Evolutionary conservation across 2,888 invertebrate species (phyloP), one percentile per base, ranked within the genome.

Genomic region (Lasioglossum villosulum): DNA sequence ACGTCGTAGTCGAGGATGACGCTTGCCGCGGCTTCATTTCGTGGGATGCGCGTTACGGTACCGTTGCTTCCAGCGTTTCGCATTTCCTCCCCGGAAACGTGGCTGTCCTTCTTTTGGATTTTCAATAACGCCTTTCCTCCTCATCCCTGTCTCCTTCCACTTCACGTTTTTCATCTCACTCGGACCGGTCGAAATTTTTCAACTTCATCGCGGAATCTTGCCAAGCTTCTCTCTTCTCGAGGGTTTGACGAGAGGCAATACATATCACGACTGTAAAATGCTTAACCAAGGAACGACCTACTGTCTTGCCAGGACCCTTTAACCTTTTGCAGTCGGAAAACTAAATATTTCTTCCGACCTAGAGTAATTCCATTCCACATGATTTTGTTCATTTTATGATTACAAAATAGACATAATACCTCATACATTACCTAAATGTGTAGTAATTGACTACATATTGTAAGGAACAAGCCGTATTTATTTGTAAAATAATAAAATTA

Each of bases 61-160:
- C 56, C 84, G 42, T 75, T 84, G 71, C 75, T 71, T 78, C 78
- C n/a, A 78, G 78, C 84, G 59, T 72, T 52, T 42, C 74, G 37
- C 63, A 63, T 56, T 75, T 84, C 78, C 42, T 8, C 39, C 2
- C 16, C 45, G 34, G 10, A 12, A 73, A 82, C 80, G 48, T 5
- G 14, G 23, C 23, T 23, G 27, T 70, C 34, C 66, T 71, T 75
- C 70, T 68, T 72, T 72, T 14, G 37, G 48, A 59, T 78, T 52
- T 52, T 56, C 72, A 56, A 75, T 79, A 72, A 71, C 39, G 30
- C 63, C 19, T 23, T 42, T 42, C 42, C 27, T 4, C 34, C 56
- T 23, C 68, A 19, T 19, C 14, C 37, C n/a, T 56, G 2, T 52
- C 16, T 56, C 68, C 12, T 27, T 59, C 34, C 71, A 52, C 45